Evolutionary conservation across 2,113 vertebrate species (phyloP).

Genomic region (Aramus guarauna): DNA sequence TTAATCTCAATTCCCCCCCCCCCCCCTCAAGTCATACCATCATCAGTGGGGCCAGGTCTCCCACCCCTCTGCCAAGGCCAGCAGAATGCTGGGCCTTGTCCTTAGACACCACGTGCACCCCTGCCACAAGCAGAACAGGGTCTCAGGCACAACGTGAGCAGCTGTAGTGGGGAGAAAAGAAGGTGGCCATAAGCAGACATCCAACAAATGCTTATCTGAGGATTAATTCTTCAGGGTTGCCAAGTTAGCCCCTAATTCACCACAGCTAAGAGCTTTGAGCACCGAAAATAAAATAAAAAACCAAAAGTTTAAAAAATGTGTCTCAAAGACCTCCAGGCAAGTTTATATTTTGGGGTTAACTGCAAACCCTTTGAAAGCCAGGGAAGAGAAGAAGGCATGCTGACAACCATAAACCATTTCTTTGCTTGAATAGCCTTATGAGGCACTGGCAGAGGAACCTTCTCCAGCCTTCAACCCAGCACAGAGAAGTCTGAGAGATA

Average conservation of each 20-base stretch:
- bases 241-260: not conserved
- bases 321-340: slow-evolving; percentile 28
- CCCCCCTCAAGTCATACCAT: not conserved
- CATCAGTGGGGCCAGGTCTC: not conserved
- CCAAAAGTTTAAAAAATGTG: not conserved
- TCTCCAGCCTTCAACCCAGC: not conserved
- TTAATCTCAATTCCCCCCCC: not conserved
- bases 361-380: slow-evolving; percentile 25
- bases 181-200: not conserved
- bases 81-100: not conserved
- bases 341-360: not conserved
- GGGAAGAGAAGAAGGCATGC: not conserved
- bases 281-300: not conserved
- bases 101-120: not conserved
- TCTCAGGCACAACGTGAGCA: slow-evolving; percentile 18
- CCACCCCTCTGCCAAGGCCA: not conserved
- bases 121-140: not conserved
- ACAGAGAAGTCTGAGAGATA: not conserved
- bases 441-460: not conserved
- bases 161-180: not conserved
- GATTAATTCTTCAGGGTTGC: slow-evolving; percentile 30
- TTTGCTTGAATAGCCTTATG: not conserved
- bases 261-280: not conserved
- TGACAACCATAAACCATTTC: not conserved
- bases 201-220: not conserved